A percentile compares a stretch with the other conserved stretches of the same genome.
These are phyloP conservation scores for Drosophila triauraria DNA, from an alignment of 1,140 invertebrate genomes.

Conservation along the genomic window DNA sequence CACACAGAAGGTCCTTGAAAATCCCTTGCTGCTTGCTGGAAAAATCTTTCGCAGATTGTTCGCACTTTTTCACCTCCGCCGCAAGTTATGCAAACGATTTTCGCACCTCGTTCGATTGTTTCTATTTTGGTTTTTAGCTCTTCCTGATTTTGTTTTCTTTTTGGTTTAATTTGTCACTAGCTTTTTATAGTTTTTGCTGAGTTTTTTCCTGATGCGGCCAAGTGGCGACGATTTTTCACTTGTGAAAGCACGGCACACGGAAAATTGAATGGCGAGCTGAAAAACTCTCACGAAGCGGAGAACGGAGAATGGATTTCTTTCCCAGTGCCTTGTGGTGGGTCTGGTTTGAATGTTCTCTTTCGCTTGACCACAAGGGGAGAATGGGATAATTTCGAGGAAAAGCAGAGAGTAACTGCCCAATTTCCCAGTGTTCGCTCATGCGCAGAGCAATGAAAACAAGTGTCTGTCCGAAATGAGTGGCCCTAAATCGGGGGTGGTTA, in stretches of 20 bases:
- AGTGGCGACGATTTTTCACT: slow-evolving; percentile 61
- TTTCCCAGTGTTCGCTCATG: slow-evolving; percentile 45
- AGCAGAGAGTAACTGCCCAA: slow-evolving; percentile 4
- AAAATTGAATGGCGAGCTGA: slow-evolving; percentile 71
- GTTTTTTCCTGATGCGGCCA: slow-evolving; percentile 27
- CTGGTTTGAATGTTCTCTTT: slow-evolving; percentile 11
- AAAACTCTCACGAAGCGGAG: slow-evolving; percentile 51
- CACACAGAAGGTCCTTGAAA: slow-evolving; percentile 68
- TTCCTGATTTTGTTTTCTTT: slow-evolving; percentile 12
- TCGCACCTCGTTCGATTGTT: neutral
- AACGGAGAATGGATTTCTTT: slow-evolving; percentile 51
- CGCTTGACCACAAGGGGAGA: slow-evolving; percentile 38
- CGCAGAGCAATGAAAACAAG: slow-evolving; percentile 67
- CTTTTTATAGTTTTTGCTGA: slow-evolving; percentile 22
- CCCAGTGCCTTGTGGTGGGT: slow-evolving; percentile 47
- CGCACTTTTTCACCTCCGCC: slow-evolving; percentile 36
- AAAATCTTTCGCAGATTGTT: slow-evolving; percentile 38
- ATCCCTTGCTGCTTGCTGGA: slow-evolving; percentile 36
- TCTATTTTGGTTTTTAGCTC: slow-evolving; percentile 7
- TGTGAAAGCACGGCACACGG: slow-evolving; percentile 58
- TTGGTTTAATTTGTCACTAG: slow-evolving; percentile 6
- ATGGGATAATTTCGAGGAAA: neutral
- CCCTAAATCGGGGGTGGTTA: slow-evolving; percentile 41
- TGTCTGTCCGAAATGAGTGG: slow-evolving; percentile 20
- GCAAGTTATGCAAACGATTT: slow-evolving; percentile 57